phyloP scores from a whole-genome alignment of 2,797 vertebrate species.

The Bradypodion ventrale region DNA sequence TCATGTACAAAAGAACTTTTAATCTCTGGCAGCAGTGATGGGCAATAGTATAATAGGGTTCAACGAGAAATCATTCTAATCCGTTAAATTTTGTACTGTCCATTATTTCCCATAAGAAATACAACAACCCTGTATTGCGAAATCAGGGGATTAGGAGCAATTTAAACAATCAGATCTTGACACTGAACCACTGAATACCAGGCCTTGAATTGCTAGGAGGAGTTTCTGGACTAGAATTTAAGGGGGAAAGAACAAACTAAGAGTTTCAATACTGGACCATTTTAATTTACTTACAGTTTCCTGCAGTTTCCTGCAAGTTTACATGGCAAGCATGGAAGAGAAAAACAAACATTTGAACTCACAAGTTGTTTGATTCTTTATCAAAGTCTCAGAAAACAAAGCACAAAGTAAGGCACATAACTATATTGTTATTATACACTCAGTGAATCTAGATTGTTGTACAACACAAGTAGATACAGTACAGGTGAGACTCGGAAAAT shows the following conservation, averaged over 20 bases:
- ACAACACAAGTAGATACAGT: not conserved
- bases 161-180: too few species aligned
- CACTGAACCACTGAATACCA: not conserved
- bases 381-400: slow-evolving; percentile 15
- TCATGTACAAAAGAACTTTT: not conserved
- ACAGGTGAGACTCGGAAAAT: too few species aligned
- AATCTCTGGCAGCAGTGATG: not conserved
- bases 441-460: slow-evolving; percentile 3
- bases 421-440: slow-evolving; percentile 20
- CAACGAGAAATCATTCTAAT: not conserved
- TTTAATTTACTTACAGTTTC: slow-evolving; percentile 75
- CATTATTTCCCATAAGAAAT: not conserved
- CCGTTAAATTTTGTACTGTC: not conserved
- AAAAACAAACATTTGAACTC: slow-evolving; percentile 59
- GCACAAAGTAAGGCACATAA: not conserved
- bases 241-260: not conserved
- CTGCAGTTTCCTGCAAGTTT: slow-evolving; percentile 73
- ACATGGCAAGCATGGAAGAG: slow-evolving; percentile 74
- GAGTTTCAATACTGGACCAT: not conserved
- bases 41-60: not conserved
- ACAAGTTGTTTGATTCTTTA: slow-evolving; percentile 38
- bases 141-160: too few species aligned
- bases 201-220: too few species aligned
- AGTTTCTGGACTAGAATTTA: not conserved
- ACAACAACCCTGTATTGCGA: too few species aligned